phyloP scores from a whole-genome alignment of 2,888 invertebrate species.

The Agonopterix alstromeriana region DNA sequence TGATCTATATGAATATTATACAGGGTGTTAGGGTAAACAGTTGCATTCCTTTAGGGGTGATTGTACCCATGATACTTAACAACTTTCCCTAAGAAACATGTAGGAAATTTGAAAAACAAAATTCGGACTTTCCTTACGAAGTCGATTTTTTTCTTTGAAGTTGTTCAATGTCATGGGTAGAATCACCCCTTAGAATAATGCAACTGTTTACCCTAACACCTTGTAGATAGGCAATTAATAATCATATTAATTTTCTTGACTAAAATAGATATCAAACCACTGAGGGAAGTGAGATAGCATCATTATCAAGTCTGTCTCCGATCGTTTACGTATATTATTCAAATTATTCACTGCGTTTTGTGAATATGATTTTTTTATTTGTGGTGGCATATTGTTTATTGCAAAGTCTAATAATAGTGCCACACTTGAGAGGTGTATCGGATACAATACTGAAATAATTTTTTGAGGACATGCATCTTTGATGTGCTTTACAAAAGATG shows the following conservation, averaged over 20 bases:
- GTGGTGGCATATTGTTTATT: slow-evolving; percentile 23
- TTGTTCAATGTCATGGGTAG: no score
- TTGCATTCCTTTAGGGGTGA: no score
- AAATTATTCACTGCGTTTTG: slow-evolving; percentile 29
- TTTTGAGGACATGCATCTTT: slow-evolving; percentile 23
- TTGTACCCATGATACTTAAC: no score
- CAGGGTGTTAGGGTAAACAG: no score
- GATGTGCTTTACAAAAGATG: slow-evolving; percentile 33
- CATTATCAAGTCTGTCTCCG: slow-evolving; percentile 46
- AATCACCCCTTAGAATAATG: no score
- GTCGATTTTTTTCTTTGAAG: no score
- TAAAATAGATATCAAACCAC: slow-evolving; percentile 54
- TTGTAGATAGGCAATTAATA: no score
- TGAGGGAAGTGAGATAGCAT: slow-evolving; percentile 55
- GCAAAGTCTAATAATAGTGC: slow-evolving; percentile 47
- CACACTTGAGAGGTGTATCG: slow-evolving; percentile 29
- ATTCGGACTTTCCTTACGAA: no score
- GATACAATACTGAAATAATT: slow-evolving; percentile 39
- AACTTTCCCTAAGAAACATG: no score
- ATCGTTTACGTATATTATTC: slow-evolving; percentile 25
- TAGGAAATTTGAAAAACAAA: no score
- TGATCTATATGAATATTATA: no score
- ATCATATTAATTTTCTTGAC: slow-evolving; percentile 1
- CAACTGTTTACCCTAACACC: no score
- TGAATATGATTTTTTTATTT: slow-evolving; percentile 25